Percentiles rank a stretch among this genome's conserved stretches.
These are phyloP conservation scores for Chlamydotis undulata DNA, from an alignment of 2,113 vertebrate genomes.

Conservation along the genomic window DNA sequence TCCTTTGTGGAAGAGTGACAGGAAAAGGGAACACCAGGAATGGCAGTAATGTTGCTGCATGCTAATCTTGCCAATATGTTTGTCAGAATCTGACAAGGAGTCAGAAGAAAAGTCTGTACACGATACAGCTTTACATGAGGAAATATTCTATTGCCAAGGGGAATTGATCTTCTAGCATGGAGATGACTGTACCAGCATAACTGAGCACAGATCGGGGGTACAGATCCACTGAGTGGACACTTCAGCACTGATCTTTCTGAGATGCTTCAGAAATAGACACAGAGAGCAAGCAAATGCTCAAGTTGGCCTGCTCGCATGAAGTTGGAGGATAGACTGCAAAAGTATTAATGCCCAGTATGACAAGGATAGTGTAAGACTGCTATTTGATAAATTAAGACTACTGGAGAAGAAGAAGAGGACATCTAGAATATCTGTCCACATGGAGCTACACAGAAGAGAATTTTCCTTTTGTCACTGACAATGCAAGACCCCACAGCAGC, in stretches of 20 bases:
- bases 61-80: background rate
- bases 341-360: background rate
- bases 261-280: background rate
- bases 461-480: background rate
- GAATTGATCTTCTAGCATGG: background rate
- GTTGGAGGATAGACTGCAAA: background rate
- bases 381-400: background rate
- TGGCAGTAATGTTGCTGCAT: background rate
- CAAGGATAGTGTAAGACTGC: background rate
- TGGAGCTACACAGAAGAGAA: background rate
- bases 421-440: background rate
- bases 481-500: background rate
- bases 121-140: background rate
- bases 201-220: background rate
- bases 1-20: background rate
- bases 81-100: background rate
- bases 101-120: background rate
- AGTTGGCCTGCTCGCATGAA: background rate
- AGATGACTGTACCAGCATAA: background rate
- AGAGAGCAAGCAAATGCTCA: background rate
- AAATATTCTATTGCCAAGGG: background rate
- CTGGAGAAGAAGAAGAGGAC: background rate
- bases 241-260: background rate
- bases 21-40: background rate
- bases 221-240: background rate